Evolutionary conservation across 2,797 vertebrate genomes (phyloP).

Genomic region (Spondyliosoma cantharus): DNA sequence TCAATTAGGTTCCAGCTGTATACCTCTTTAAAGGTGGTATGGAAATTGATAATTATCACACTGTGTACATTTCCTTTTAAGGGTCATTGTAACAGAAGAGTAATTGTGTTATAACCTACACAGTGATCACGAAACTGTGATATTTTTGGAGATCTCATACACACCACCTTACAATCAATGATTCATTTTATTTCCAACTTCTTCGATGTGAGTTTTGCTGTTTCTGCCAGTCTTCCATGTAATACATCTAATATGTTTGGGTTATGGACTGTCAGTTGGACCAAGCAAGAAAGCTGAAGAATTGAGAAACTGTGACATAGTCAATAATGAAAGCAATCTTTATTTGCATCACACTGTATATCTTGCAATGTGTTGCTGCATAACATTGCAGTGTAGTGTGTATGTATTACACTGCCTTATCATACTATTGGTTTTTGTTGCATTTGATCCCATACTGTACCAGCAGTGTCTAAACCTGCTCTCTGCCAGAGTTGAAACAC

Average conservation of each 20-base stretch:
- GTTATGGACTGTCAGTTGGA: no score
- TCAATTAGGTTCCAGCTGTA: no score
- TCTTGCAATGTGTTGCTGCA: neutral
- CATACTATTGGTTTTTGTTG: constrained; percentile 20
- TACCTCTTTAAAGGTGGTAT: no score
- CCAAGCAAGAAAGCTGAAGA: neutral
- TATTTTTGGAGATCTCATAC: no score
- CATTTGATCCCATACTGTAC: constrained; percentile 16
- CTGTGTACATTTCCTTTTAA: no score
- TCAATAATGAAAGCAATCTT: no score
- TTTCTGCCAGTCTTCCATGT: neutral
- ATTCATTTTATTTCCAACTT: neutral
- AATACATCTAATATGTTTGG: neutral
- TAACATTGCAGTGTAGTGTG: neutral
- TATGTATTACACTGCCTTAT: constrained; percentile 5
- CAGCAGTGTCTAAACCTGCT: constrained; percentile 35
- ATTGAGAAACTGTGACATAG: neutral
- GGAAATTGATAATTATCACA: no score
- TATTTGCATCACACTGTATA: neutral
- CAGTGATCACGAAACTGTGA: no score
- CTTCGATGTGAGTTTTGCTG: neutral
- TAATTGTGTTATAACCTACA: no score
- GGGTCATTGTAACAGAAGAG: no score
- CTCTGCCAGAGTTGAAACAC: constrained; percentile 46
- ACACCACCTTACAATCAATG: no score